Conservation (phyloP, 2,797 vertebrate species). For the Leucoraja ocellata region DNA sequence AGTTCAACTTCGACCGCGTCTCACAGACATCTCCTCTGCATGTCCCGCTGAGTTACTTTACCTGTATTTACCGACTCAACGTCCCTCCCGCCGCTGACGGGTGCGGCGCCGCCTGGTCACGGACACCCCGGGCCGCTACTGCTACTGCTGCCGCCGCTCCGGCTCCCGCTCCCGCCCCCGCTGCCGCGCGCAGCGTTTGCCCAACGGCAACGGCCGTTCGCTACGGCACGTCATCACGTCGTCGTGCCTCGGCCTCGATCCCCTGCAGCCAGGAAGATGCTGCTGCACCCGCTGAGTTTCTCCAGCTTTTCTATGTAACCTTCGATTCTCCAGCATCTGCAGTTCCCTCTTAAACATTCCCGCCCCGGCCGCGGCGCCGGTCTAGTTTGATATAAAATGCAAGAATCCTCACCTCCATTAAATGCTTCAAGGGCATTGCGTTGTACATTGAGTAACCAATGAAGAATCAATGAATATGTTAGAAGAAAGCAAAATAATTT, state of each 20-base stretch:
- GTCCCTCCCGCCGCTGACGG: not conserved
- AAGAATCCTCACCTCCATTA: not conserved
- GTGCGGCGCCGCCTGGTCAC: too few species aligned
- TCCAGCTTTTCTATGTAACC: too few species aligned
- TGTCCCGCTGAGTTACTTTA: not conserved
- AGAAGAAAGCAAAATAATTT: not conserved
- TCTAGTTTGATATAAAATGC: not conserved
- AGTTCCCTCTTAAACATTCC: too few species aligned
- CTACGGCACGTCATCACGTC: not conserved
- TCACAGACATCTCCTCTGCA: too few species aligned
- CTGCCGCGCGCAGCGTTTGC: not conserved
- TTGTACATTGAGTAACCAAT: not conserved
- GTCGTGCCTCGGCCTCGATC: not conserved
- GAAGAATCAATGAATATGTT: not conserved
- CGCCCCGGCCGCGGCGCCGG: not conserved
- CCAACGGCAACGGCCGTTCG: not conserved
- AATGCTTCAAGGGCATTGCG: not conserved
- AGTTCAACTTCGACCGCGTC: too few species aligned
- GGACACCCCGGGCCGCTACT: not conserved
- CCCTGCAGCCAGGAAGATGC: too few species aligned
- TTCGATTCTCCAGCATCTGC: too few species aligned
- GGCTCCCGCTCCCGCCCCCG: not conserved
- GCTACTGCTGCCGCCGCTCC: not conserved
- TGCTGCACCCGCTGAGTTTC: too few species aligned
- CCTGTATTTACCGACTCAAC: not conserved